These are phyloP conservation scores for Procambarus virginalis DNA, from an alignment of 1,140 invertebrate genomes.

Conservation along the genomic window DNA sequence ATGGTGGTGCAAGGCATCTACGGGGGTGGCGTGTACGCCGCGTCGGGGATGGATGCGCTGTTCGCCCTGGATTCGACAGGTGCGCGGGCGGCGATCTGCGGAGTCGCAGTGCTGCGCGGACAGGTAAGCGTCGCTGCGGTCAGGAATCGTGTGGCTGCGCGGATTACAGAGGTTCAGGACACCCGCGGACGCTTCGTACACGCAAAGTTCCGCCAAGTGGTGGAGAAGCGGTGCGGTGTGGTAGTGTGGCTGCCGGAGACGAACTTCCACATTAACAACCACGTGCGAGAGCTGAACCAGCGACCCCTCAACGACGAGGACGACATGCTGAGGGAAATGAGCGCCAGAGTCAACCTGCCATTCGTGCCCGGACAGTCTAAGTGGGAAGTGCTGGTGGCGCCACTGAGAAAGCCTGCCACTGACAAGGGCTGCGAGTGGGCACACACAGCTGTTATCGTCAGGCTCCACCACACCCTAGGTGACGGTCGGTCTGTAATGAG, in stretches of 20 bases:
- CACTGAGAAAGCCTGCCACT: neutral
- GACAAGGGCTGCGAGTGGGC: neutral
- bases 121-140: slow-evolving; percentile 19
- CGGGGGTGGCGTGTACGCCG: neutral
- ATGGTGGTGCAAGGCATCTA: neutral
- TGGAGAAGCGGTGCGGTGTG: slow-evolving; percentile 36
- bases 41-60: slow-evolving; percentile 55
- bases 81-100: slow-evolving; percentile 47
- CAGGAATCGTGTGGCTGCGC: neutral
- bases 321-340: slow-evolving; percentile 21
- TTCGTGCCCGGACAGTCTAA: slow-evolving; percentile 35
- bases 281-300: slow-evolving; percentile 28
- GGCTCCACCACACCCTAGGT: slow-evolving; percentile 42
- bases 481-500: slow-evolving; percentile 46
- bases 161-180: slow-evolving; percentile 15
- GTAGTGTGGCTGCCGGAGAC: slow-evolving; percentile 48
- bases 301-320: slow-evolving; percentile 19
- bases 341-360: slow-evolving; percentile 18
- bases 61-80: slow-evolving; percentile 48
- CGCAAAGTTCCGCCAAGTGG: slow-evolving; percentile 49
- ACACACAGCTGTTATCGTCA: slow-evolving; percentile 33
- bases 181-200: slow-evolving; percentile 6
- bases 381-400: slow-evolving; percentile 51
- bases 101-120: slow-evolving; percentile 24
- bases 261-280: slow-evolving; percentile 34